Conservation (phyloP, 2,888 invertebrate genomes). For the Beris chalybata region DNA sequence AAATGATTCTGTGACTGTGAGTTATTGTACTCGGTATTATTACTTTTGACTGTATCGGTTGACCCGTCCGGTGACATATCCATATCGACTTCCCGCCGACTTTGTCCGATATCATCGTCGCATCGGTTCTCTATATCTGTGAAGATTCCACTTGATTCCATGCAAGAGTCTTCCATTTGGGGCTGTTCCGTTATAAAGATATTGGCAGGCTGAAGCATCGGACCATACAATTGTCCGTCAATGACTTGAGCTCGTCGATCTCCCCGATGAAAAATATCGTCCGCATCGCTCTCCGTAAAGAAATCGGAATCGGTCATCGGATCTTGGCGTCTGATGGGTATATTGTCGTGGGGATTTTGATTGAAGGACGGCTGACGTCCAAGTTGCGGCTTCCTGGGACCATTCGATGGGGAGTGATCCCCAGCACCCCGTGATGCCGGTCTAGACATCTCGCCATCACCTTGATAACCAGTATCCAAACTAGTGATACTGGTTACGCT, state of each 20-base stretch:
- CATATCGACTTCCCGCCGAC: constrained; percentile 49
- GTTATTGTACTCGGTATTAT: constrained; percentile 51
- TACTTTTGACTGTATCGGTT: constrained; percentile 59
- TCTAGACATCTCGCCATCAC: constrained; percentile 86
- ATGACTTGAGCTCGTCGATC: constrained; percentile 82
- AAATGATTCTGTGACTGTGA: constrained; percentile 35
- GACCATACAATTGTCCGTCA: constrained; percentile 85
- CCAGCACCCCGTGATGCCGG: constrained; percentile 74
- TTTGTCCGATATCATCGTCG: constrained; percentile 61
- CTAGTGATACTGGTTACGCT: constrained; percentile 91
- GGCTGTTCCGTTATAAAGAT: constrained; percentile 58
- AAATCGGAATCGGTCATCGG: constrained; percentile 92
- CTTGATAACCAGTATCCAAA: constrained; percentile 91
- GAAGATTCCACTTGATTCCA: constrained; percentile 89
- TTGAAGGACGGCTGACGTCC: constrained; percentile 58
- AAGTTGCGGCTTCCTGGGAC: constrained; percentile 52
- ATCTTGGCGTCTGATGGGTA: constrained; percentile 71
- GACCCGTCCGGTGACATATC: constrained; percentile 69
- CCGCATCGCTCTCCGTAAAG: constrained; percentile 88
- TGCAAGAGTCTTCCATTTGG: constrained; percentile 72
- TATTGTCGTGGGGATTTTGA: constrained; percentile 56
- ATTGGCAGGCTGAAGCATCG: constrained; percentile 56
- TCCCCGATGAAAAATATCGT: constrained; percentile 69
- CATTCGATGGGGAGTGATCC: constrained; percentile 70
- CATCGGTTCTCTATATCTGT: constrained; percentile 81